Percentiles rank a stretch among this genome's conserved stretches.
phyloP scores from a whole-genome alignment of 1,140 invertebrate genomes.

The Zaprionus capensis region DNA sequence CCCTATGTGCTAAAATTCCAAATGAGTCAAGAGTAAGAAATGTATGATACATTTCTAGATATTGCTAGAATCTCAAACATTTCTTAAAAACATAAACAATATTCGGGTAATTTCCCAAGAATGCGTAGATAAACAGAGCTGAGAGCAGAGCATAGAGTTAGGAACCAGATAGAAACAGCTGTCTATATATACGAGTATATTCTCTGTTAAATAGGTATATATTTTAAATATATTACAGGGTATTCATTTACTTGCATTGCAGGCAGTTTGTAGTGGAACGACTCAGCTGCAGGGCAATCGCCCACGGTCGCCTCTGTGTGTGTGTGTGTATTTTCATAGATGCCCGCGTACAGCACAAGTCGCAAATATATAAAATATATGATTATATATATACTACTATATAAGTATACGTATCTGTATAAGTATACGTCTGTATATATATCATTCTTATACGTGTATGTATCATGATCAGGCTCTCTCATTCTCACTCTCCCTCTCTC shows the following conservation, averaged over 20 bases:
- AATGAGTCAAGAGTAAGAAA: background rate
- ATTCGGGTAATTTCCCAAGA: background rate
- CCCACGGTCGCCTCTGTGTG: constrained; percentile 38
- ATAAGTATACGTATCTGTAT: constrained; percentile 6
- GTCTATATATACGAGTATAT: too few relatives aligned
- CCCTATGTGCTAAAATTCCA: background rate
- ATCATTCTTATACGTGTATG: background rate
- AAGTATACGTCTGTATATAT: background rate
- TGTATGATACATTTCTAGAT: background rate
- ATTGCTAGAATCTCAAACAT: background rate
- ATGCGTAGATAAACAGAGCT: background rate
- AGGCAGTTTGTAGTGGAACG: constrained; percentile 17
- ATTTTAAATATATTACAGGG: background rate
- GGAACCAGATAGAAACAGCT: background rate
- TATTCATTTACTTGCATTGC: constrained; percentile 13
- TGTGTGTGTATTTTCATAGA: constrained; percentile 5
- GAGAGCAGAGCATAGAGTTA: too few relatives aligned
- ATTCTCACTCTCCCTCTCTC: constrained; percentile 32
- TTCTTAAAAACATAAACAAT: background rate
- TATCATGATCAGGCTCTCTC: constrained; percentile 45
- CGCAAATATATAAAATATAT: constrained; percentile 11
- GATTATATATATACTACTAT: constrained; percentile 6
- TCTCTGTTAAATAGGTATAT: too few relatives aligned
- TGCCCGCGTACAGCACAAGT: background rate
- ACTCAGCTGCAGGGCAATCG: constrained; percentile 48